A percentile compares a stretch with the other conserved stretches of the same genome.
These are phyloP conservation scores for Eustalomyia histrio DNA, from an alignment of 2,888 invertebrate genomes.

Conservation along the genomic window DNA sequence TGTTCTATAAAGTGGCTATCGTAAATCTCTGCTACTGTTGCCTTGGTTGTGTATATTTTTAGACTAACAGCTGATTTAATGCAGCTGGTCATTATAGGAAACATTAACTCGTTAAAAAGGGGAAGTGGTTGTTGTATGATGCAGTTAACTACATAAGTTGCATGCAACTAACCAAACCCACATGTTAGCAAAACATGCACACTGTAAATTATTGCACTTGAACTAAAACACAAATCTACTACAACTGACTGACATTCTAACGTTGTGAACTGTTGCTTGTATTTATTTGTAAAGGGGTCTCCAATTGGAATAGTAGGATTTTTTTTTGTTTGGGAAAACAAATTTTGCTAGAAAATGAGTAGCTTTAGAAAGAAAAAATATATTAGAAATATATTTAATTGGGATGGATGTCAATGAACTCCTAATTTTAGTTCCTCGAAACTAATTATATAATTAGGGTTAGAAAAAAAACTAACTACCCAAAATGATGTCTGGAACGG, in stretches of 20 bases:
- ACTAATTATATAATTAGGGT: too few species aligned
- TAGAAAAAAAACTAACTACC: too few species aligned
- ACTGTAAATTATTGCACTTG: conserved; percentile 56
- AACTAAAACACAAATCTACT: conserved; percentile 19
- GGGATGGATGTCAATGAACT: too few species aligned
- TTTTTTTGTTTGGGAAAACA: too few species aligned
- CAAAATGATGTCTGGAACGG: too few species aligned
- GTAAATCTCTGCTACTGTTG: background rate
- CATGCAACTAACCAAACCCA: background rate
- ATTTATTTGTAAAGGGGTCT: too few species aligned
- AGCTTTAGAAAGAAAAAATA: too few species aligned
- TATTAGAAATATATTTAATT: too few species aligned
- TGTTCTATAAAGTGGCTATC: background rate
- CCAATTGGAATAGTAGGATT: too few species aligned
- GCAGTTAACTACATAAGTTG: background rate
- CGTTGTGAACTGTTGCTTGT: background rate
- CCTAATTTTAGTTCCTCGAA: too few species aligned
- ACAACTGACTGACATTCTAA: background rate
- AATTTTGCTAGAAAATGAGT: too few species aligned
- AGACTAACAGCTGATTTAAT: conserved; percentile 44
- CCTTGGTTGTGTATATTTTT: background rate
- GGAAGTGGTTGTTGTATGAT: conserved; percentile 6
- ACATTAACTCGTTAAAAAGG: conserved; percentile 32
- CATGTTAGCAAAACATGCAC: conserved; percentile 47
- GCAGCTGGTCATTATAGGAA: conserved; percentile 51